A percentile compares a stretch with the other conserved stretches of the same genome.
Evolutionary conservation across 92 coral and sea anemone species (phyloP).

Genomic region (Porites cylindrica): DNA sequence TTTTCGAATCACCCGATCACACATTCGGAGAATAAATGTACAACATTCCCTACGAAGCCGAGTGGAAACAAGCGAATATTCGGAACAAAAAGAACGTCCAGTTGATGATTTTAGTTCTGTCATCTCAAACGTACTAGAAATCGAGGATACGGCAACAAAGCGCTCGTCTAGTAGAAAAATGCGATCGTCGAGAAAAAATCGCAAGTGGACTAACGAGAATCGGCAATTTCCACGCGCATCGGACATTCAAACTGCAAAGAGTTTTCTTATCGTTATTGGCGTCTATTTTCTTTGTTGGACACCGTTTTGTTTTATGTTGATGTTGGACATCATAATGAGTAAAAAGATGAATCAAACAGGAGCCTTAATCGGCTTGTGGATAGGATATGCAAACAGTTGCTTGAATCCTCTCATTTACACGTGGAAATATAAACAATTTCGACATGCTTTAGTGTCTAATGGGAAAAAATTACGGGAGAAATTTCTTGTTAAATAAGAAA

Average conservation of each 20-base stretch:
- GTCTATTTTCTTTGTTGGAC: conserved; percentile 73
- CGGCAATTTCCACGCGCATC: neutral
- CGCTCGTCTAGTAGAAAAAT: neutral
- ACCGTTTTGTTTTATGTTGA: conserved; percentile 62
- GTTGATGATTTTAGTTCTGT: neutral
- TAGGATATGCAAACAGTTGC: conserved; percentile 66
- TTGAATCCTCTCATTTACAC: conserved; percentile 70
- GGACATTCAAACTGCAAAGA: conserved; percentile 65
- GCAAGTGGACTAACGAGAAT: neutral
- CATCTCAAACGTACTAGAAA: neutral
- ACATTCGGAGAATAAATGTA: conserved; percentile 47
- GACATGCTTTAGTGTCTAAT: conserved; percentile 48
- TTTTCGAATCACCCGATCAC: conserved; percentile 61
- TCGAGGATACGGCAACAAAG: neutral
- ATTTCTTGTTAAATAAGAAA: neutral
- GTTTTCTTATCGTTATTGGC: conserved; percentile 60
- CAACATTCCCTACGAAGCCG: conserved; percentile 5
- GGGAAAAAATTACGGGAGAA: neutral
- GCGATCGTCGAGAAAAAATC: neutral
- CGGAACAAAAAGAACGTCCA: neutral
- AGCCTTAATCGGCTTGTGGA: conserved; percentile 62
- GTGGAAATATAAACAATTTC: conserved; percentile 74
- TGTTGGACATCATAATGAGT: conserved; percentile 32
- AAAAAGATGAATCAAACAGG: conserved; percentile 36
- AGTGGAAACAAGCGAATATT: neutral